phyloP scores from a whole-genome alignment of 2,113 vertebrate genomes.

The Anser cygnoides region DNA sequence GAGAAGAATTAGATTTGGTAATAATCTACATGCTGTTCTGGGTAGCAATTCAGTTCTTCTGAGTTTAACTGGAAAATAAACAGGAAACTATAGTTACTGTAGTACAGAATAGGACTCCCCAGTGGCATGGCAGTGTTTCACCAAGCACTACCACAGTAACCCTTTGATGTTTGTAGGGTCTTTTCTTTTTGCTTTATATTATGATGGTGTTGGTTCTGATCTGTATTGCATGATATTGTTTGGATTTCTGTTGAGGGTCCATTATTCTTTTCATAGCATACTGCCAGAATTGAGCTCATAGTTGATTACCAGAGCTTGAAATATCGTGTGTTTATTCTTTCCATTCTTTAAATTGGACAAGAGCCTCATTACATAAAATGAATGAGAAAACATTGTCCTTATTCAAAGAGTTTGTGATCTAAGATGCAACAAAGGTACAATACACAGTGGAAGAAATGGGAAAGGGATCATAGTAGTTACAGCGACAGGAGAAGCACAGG shows the following conservation, averaged over 20 bases:
- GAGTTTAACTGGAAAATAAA: rapidly evolving
- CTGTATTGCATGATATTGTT: rapidly evolving
- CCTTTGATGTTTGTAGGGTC: rapidly evolving
- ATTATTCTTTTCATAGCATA: rapidly evolving
- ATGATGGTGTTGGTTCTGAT: rapidly evolving
- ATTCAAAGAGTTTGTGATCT: not conserved
- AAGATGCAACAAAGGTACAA: not conserved
- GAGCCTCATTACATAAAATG: not conserved
- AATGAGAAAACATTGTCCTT: not conserved
- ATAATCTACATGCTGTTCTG: not conserved
- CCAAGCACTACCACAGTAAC: rapidly evolving
- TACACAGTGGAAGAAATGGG: not conserved
- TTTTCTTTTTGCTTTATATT: rapidly evolving
- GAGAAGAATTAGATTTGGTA: rapidly evolving
- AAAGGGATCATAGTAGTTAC: rapidly evolving
- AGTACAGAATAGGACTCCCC: rapidly evolving
- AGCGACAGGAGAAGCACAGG: not conserved
- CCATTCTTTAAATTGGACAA: rapidly evolving
- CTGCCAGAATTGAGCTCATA: not conserved
- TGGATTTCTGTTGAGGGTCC: not conserved
- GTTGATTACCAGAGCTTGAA: rapidly evolving
- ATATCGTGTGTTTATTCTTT: rapidly evolving
- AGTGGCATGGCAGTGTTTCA: rapidly evolving
- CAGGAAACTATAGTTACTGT: rapidly evolving
- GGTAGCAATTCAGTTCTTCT: not conserved